Evolutionary conservation across 2,797 vertebrate species (phyloP).

Genomic region (Falco biarmicus): DNA sequence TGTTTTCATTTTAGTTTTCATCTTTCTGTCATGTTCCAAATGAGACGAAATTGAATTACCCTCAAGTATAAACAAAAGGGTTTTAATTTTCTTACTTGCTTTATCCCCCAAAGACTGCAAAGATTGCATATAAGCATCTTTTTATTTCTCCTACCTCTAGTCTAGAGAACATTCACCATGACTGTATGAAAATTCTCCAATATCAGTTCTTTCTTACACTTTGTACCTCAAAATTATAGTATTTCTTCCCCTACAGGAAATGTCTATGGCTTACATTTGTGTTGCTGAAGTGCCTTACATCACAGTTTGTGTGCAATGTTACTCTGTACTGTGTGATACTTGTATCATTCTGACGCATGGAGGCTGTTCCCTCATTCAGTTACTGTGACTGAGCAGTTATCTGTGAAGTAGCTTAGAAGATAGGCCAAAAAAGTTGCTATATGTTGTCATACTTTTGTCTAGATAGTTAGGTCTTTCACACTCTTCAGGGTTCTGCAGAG

Average conservation of each 20-base stretch:
- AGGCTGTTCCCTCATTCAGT: not conserved
- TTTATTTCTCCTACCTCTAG: slow-evolving; percentile 34
- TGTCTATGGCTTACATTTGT: not conserved
- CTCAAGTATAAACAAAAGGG: slow-evolving; percentile 71
- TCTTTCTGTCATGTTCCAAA: slow-evolving; percentile 75
- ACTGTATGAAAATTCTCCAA: not conserved
- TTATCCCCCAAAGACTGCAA: slow-evolving; percentile 60
- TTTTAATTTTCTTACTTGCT: slow-evolving; percentile 70
- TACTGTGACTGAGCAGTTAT: not conserved
- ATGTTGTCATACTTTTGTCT: not conserved
- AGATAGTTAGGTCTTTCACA: not conserved
- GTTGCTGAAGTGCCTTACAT: not conserved
- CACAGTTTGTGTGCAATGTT: not conserved
- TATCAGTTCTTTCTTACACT: not conserved
- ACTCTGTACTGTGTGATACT: not conserved
- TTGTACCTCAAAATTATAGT: not conserved
- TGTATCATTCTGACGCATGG: not conserved
- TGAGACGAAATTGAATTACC: slow-evolving; percentile 75
- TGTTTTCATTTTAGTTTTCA: slow-evolving; percentile 78
- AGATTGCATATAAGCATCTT: slow-evolving; percentile 37
- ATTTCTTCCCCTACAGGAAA: not conserved
- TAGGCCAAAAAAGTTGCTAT: not conserved
- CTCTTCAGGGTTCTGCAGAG: not conserved
- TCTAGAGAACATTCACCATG: not conserved
- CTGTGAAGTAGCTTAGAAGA: not conserved